Base-by-base conservation (phyloP, 1,140 invertebrate genomes). In the Daktulosphaira vitifoliae region DNA sequence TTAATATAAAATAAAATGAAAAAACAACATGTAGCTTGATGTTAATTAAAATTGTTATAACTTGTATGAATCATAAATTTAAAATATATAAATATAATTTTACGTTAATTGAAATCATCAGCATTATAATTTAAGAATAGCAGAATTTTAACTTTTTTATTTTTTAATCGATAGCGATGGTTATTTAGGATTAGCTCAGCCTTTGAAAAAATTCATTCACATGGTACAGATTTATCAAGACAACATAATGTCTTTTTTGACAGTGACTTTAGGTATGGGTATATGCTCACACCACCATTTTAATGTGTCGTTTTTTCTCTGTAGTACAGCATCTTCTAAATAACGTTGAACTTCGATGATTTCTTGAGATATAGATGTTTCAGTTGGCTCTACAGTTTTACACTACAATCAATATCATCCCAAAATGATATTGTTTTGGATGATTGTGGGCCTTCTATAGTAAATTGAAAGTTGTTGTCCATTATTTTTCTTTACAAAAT, bases 341-440 rank as follows among this genome's bases (percentile, higher is more conserved):
- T 70, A 71, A 11, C 50, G 68, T 29, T 70, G 65, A 0, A 68
- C 39, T 66, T 68, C 66, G 18, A 68, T 18, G 22, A 70, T 68
- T 16, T 50, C 51, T 2, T 13, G 16, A 26, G 65, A 50, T 7
- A 1, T 66, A 3, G 15, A 3, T 5, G 37, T 39, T 1, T 7
- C 3, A 7, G n/a, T 22, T 5, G 51, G 33, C 15, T 5, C 9
- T 4, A 22, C 0, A 9, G 33, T 20, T 20, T 18, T 2, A 53
- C 18, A 15, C 20, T 39, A 2, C 8, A 0, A 22, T 53, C 51
- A 23, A 53, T 22, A 6, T 3, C 22, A 3, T 54, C 20, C 51
- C 51, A 54, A 20, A 54, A 20, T 15, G 51, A 54, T 26, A 50
- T 6, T 6, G 5, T 33, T 6, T 33, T 33, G 5, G 29, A 33